Conservation (phyloP, 2,888 invertebrate genomes). For the Zhengitettix transpicula region DNA sequence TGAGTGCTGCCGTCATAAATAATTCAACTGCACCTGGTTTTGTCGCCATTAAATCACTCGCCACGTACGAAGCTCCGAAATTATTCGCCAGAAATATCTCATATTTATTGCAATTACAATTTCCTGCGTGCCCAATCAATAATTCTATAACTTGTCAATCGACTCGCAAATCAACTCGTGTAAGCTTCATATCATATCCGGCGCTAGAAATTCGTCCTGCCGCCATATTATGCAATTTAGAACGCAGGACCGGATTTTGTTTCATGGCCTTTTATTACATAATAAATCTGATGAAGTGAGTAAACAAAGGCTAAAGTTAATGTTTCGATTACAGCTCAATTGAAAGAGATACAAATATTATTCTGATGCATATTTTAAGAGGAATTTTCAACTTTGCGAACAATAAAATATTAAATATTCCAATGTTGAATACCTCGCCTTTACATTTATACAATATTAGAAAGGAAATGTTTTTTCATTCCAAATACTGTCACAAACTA, state of each 20-base stretch:
- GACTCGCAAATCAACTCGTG: not conserved
- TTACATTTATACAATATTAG: too few species aligned
- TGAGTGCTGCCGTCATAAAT: conserved; percentile 6
- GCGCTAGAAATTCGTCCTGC: not conserved
- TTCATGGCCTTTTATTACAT: not conserved
- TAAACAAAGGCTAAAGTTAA: not conserved
- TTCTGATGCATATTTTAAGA: too few species aligned
- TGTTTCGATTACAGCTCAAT: too few species aligned
- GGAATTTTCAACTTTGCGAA: too few species aligned
- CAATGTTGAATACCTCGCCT: too few species aligned
- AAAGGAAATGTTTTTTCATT: too few species aligned
- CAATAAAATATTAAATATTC: too few species aligned
- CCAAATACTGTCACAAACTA: too few species aligned
- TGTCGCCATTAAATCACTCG: conserved; percentile 9
- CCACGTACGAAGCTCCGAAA: conserved; percentile 2
- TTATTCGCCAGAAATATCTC: conserved; percentile 8
- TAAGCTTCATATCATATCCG: not conserved
- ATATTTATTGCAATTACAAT: conserved; percentile 7
- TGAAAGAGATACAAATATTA: too few species aligned
- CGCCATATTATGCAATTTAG: not conserved
- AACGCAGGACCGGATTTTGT: not conserved
- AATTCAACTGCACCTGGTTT: conserved; percentile 8
- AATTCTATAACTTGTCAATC: conserved; percentile 2
- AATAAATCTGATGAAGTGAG: not conserved
- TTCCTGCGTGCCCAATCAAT: conserved; percentile 3